Conservation (phyloP, 1,140 invertebrate genomes). For the Brachionus asplanchnoidis region DNA sequence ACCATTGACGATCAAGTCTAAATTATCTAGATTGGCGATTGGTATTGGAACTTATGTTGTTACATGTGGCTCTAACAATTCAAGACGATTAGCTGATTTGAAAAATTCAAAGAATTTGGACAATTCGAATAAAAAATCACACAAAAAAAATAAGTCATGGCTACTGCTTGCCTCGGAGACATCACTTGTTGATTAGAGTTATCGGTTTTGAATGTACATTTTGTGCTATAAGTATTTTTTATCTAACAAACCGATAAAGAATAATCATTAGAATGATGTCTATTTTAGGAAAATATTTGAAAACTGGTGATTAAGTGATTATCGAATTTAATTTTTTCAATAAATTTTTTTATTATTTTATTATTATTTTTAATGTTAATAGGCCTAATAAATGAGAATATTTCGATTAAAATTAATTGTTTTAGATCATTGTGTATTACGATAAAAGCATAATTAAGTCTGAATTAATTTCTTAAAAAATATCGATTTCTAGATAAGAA, state of each 20-base stretch:
- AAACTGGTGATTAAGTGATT: background rate
- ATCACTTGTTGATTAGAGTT: background rate
- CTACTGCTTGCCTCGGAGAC: background rate
- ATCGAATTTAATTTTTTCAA: background rate
- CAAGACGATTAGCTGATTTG: slow-evolving; percentile 25
- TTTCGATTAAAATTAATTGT: too few species aligned
- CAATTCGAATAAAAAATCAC: background rate
- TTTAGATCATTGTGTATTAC: too few species aligned
- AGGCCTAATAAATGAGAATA: too few species aligned
- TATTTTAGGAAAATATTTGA: background rate
- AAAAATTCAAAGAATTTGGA: background rate
- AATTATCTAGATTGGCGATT: slow-evolving; percentile 5
- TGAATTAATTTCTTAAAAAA: too few species aligned
- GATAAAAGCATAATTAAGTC: too few species aligned
- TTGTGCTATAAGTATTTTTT: background rate
- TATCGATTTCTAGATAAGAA: too few species aligned
- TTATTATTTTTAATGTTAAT: too few species aligned
- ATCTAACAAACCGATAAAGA: background rate
- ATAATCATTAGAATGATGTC: background rate
- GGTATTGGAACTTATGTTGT: slow-evolving; percentile 22
- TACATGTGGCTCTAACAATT: slow-evolving; percentile 15
- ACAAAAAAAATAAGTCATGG: slow-evolving; percentile 28
- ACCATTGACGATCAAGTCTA: background rate
- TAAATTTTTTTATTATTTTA: background rate
- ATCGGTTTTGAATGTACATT: background rate